A percentile compares a stretch with the other conserved stretches of the same genome.
These are phyloP conservation scores for Lordiphosa andalusiaca DNA, from an alignment of 2,888 invertebrate species.

Conservation along the genomic window DNA sequence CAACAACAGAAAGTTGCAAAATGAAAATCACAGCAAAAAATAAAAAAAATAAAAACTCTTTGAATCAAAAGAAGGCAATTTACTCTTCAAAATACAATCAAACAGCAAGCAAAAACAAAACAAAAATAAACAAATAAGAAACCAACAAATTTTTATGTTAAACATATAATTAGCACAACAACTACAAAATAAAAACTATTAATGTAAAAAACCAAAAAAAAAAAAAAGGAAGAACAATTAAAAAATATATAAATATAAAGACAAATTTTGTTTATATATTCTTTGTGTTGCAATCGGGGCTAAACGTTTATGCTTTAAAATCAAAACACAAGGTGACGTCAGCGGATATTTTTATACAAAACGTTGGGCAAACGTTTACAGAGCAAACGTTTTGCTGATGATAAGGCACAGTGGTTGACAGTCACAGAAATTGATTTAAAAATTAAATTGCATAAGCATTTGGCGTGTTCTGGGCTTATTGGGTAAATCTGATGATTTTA, in stretches of 20 bases:
- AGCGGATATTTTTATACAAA: conserved; percentile 5
- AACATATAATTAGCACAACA: conserved; percentile 71
- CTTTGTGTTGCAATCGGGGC: not conserved
- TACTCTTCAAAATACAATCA: conserved; percentile 51
- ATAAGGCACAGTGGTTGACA: too few species aligned
- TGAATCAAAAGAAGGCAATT: conserved; percentile 56
- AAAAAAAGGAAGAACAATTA: conserved; percentile 35
- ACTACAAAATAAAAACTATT: conserved; percentile 73
- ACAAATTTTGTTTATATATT: not conserved
- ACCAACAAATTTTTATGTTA: conserved; percentile 60
- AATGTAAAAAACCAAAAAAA: conserved; percentile 64
- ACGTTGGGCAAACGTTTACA: conserved; percentile 28
- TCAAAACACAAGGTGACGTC: conserved; percentile 19
- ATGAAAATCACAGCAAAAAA: conserved; percentile 30
- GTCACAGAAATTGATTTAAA: too few species aligned
- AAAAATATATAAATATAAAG: conserved; percentile 42
- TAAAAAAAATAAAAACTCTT: conserved; percentile 32
- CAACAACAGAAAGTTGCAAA: conserved; percentile 38
- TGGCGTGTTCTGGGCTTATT: too few species aligned
- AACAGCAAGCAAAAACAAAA: conserved; percentile 31
- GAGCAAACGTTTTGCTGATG: not conserved
- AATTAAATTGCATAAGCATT: too few species aligned
- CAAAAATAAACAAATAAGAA: conserved; percentile 33
- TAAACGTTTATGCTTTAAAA: conserved; percentile 13
- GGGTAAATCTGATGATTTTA: too few species aligned